phyloP scores from a whole-genome alignment of 2,113 vertebrate genomes.

The Scomber scombrus region DNA sequence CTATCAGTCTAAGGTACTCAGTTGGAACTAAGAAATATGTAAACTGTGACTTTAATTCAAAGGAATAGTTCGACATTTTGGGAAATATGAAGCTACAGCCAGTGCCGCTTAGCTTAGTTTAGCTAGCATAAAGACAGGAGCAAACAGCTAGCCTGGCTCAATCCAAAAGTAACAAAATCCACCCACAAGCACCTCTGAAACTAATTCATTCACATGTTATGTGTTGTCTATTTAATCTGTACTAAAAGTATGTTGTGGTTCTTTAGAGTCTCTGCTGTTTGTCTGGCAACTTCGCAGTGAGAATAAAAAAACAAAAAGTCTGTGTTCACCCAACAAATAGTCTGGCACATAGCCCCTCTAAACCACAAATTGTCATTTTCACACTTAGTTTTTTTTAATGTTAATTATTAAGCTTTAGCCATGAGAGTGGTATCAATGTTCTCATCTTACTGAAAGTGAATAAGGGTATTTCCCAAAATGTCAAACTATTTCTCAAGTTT shows the following conservation, averaged over 20 bases:
- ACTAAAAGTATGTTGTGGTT: neutral
- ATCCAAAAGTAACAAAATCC: neutral
- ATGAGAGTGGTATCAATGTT: too few relatives aligned
- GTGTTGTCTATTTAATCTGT: too few relatives aligned
- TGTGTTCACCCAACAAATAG: too few relatives aligned
- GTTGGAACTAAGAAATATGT: neutral
- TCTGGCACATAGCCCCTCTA: too few relatives aligned
- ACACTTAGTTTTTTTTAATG: too few relatives aligned
- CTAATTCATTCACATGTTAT: neutral
- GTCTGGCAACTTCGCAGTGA: too few relatives aligned
- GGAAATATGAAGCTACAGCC: neutral
- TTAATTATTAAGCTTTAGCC: too few relatives aligned
- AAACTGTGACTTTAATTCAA: neutral
- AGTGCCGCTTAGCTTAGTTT: neutral
- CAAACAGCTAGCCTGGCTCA: neutral
- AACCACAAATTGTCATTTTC: too few relatives aligned
- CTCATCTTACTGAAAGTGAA: too few relatives aligned
- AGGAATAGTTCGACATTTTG: neutral
- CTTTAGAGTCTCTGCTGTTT: too few relatives aligned
- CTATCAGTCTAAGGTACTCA: neutral
- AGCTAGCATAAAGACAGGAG: neutral
- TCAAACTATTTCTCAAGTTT: neutral
- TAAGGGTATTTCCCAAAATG: neutral
- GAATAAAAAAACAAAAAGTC: too few relatives aligned
- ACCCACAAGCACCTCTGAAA: neutral